Base-by-base conservation (phyloP, 2,888 invertebrate genomes). In the Platycheirus rosarum region DNA sequence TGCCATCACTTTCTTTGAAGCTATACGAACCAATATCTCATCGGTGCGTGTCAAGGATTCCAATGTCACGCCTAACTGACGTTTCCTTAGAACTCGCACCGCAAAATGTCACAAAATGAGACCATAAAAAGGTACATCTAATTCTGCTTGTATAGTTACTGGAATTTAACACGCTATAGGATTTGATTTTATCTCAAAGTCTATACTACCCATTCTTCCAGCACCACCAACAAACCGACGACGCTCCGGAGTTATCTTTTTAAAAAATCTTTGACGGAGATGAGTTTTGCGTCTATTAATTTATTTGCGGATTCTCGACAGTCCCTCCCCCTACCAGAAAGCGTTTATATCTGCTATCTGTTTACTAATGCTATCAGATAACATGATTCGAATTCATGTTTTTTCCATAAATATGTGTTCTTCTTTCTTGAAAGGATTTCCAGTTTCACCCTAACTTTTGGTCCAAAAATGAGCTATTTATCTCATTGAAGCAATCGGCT, bases 81-180 rank as follows among this genome's bases (percentile, higher is more conserved):
- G 49, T 68, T 68, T 42, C 20, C 32, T 49, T 51, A 75, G 51
- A 66, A 44, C 6, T 37, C 23, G 16, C 49, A 35, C 32, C 42
- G 6, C 23, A 2, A 32, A 53, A 13, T 23, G 53, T 13, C 9
- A 9, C 13, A 51, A 60, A 49, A 35, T 49, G 60, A 57, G 44
- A 63, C 55, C 44, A 53, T 63, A 63, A 63, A 63, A 48, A 20
- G 18, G 9, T 26, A 49, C 55, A 63, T 53, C 46, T 11, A 46
- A 46, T 62, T 51, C 49, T 13, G 23, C 16, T 60, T 78, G 66
- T 78, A n/a, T n/a, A 73, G 68, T 85, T 86, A 85, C 85, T 85
- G 82, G 84, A 86, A 87, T 87, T 87, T 86, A 84, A 85, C 86
- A 87, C 86, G 85, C 85, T 85, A 73, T 85, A 79, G 84, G 86